Evolutionary conservation across 2,113 vertebrate genomes (phyloP).

Genomic region (Nerophis lumbriciformis): DNA sequence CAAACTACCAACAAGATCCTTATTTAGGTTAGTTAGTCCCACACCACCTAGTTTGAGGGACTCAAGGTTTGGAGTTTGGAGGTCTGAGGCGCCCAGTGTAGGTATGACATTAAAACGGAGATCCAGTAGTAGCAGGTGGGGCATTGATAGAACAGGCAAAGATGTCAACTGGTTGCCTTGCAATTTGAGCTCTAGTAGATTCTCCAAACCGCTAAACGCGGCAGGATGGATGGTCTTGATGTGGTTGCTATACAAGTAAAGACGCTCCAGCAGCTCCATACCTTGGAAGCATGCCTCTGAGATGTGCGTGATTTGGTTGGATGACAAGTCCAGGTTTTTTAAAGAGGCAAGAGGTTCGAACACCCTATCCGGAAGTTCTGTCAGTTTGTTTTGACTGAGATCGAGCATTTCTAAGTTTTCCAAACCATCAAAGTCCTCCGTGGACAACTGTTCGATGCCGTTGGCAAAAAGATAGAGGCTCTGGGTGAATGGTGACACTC

Average conservation of each 20-base stretch:
- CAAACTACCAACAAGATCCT: constrained; percentile 77
- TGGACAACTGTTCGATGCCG: constrained; percentile 73
- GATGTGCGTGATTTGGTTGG: constrained; percentile 86
- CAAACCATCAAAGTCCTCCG: constrained; percentile 77
- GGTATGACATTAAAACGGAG: constrained; percentile 83
- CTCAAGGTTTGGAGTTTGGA: constrained; percentile 81
- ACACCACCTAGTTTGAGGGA: constrained; percentile 82
- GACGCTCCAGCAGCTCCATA: constrained; percentile 81
- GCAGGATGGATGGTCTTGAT: constrained; percentile 82
- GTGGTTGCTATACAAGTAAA: constrained; percentile 87
- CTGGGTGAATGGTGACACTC: constrained; percentile 69
- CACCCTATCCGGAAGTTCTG: constrained; percentile 76
- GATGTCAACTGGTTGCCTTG: constrained; percentile 81
- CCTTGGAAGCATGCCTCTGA: constrained; percentile 85
- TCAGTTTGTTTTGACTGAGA: constrained; percentile 89
- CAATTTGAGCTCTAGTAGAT: constrained; percentile 90
- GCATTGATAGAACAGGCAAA: constrained; percentile 77
- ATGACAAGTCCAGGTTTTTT: constrained; percentile 88
- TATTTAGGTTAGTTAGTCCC: constrained; percentile 73
- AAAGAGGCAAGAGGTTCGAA: constrained; percentile 83
- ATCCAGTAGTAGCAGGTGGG: constrained; percentile 85
- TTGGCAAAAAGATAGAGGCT: constrained; percentile 86
- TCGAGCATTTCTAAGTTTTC: constrained; percentile 83
- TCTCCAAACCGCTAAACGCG: constrained; percentile 79
- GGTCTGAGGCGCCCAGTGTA: constrained; percentile 60